Conservation (phyloP, 2,888 invertebrate genomes). For the Cataglyphis cursor region DNA sequence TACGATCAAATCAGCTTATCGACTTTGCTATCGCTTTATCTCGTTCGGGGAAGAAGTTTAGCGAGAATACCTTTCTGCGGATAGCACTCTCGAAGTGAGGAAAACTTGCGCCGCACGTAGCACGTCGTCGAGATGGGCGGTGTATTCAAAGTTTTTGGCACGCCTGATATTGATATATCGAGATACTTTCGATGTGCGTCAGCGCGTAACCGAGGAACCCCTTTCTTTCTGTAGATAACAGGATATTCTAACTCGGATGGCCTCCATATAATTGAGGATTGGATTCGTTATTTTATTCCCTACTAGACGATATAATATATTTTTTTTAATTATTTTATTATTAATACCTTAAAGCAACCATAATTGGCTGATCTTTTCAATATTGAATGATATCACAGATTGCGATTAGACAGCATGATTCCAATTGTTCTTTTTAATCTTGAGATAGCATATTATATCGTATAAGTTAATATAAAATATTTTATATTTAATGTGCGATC, state of each 20-base stretch:
- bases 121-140: conserved; percentile 62
- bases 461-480: not conserved
- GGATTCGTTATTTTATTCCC: conserved; percentile 41
- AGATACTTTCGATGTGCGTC: conserved; percentile 75
- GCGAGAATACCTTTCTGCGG: conserved; percentile 64
- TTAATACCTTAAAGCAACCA: conserved; percentile 9
- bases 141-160: conserved; percentile 79
- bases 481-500: not conserved
- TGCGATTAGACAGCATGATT: not conserved
- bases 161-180: conserved; percentile 79
- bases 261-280: conserved; percentile 42
- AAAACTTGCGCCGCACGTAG: conserved; percentile 67
- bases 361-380: not conserved
- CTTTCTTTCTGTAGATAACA: conserved; percentile 63
- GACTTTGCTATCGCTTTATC: conserved; percentile 63
- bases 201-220: conserved; percentile 68
- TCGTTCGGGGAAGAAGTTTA: conserved; percentile 62
- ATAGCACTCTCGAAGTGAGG: conserved; percentile 61
- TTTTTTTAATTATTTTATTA: not conserved
- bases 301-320: conserved; percentile 16
- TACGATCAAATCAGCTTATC: conserved; percentile 69
- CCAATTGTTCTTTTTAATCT: not conserved
- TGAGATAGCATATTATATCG: not conserved
- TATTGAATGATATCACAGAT: not conserved
- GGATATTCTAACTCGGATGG: conserved; percentile 64